phyloP scores from a whole-genome alignment of 2,113 vertebrate species.

The Pygoscelis antarcticus region DNA sequence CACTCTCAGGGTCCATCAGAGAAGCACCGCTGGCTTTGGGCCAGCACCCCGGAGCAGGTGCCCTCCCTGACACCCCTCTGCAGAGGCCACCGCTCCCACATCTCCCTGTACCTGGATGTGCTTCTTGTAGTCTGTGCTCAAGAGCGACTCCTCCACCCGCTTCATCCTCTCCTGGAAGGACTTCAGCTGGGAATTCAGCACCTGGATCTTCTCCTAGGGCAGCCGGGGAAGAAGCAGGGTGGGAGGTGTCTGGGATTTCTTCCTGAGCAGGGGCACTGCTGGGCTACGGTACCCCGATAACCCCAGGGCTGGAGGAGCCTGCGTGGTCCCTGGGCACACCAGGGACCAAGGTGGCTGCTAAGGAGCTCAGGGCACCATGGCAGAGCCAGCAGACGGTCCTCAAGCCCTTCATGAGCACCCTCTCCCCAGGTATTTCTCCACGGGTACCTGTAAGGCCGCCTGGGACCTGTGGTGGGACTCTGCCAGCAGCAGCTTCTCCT shows the following conservation, averaged over 20 bases:
- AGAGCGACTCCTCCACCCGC: constrained; percentile 79
- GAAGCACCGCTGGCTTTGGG: no score
- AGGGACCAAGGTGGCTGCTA: neutral
- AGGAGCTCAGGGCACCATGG: neutral
- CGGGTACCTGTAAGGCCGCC: constrained; percentile 68
- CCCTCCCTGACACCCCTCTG: neutral
- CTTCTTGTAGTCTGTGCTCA: constrained; percentile 86
- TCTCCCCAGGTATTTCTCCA: neutral
- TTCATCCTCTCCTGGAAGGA: constrained; percentile 83
- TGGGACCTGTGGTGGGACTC: constrained; percentile 73
- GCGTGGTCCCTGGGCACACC: fast-evolving
- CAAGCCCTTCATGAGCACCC: neutral
- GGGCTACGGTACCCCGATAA: neutral
- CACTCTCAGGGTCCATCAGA: no score
- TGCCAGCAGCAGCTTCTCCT: constrained; percentile 76
- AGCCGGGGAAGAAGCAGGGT: neutral
- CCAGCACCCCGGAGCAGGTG: neutral
- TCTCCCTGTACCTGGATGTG: constrained; percentile 50
- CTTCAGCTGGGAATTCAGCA: constrained; percentile 78
- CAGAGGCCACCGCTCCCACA: neutral
- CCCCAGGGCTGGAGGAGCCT: neutral
- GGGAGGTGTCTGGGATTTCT: neutral
- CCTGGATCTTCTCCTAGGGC: constrained; percentile 73
- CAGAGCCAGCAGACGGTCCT: neutral
- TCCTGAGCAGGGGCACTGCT: neutral